A percentile compares a stretch with the other conserved stretches of the same genome.
phyloP scores from a whole-genome alignment of 2,888 invertebrate genomes.

The Cephonodes hylas region DNA sequence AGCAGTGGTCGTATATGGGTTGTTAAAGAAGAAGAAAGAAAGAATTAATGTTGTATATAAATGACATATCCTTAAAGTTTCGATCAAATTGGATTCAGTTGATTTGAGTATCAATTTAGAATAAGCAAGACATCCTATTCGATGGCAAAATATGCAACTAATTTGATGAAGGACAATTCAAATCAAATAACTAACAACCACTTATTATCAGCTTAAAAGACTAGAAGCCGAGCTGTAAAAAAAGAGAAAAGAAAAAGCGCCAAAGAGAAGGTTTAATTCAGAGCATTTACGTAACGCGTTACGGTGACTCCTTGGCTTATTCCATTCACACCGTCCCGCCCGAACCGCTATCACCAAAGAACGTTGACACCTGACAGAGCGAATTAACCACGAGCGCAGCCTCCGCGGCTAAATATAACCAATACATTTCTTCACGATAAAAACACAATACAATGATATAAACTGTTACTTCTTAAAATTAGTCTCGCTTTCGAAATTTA shows the following conservation, averaged over 20 bases:
- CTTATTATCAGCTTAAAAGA: too few relatives aligned
- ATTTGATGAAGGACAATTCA: too few relatives aligned
- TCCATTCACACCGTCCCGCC: slow-evolving; percentile 17
- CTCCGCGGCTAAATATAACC: background rate
- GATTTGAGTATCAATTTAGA: too few relatives aligned
- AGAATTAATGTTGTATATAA: too few relatives aligned
- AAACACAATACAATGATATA: background rate
- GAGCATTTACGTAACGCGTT: background rate
- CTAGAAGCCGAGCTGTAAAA: too few relatives aligned
- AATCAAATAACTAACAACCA: too few relatives aligned
- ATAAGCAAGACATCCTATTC: too few relatives aligned
- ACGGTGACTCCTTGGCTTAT: slow-evolving; percentile 18
- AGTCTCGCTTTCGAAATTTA: background rate
- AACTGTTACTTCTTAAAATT: background rate
- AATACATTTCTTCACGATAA: slow-evolving; percentile 1
- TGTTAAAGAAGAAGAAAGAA: too few relatives aligned
- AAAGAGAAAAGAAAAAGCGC: background rate
- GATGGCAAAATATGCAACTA: too few relatives aligned
- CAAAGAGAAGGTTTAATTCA: background rate
- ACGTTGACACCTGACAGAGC: slow-evolving; percentile 45
- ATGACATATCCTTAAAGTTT: too few relatives aligned
- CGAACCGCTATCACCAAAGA: slow-evolving; percentile 26
- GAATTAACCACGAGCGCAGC: slow-evolving; percentile 7
- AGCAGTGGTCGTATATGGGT: too few relatives aligned
- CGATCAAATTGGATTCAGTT: too few relatives aligned